Evolutionary conservation across 2,113 vertebrate genomes (phyloP).

Genomic region (Platysternon megacephalum): DNA sequence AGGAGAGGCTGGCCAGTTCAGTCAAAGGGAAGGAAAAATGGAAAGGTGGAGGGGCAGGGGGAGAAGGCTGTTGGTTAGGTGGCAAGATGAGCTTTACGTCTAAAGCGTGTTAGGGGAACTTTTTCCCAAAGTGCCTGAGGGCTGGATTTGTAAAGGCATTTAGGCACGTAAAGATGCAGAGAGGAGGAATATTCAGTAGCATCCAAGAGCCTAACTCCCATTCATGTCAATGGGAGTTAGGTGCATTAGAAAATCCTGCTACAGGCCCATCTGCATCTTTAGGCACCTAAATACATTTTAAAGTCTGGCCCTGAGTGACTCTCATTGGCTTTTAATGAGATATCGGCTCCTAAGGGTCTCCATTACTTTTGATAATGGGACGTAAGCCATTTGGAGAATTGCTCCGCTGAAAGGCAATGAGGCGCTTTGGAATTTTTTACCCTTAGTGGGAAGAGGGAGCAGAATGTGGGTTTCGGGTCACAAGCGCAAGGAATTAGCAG

Average conservation of each 20-base stretch:
- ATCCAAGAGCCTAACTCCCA: neutral
- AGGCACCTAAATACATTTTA: neutral
- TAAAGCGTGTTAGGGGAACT: neutral
- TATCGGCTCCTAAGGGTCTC: rapidly evolving
- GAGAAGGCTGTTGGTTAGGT: neutral
- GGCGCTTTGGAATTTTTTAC: rapidly evolving
- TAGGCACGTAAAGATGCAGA: neutral
- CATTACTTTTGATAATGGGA: neutral
- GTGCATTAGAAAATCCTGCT: neutral
- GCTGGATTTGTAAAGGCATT: neutral
- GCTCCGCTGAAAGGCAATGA: neutral
- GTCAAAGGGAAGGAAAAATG: neutral
- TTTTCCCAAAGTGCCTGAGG: neutral
- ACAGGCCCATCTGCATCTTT: rapidly evolving
- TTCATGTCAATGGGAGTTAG: neutral
- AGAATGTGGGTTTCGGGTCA: rapidly evolving
- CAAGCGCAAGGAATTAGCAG: neutral
- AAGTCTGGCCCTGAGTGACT: rapidly evolving
- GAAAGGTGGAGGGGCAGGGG: neutral
- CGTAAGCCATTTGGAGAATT: neutral
- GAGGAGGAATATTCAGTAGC: too few relatives aligned
- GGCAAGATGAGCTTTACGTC: neutral
- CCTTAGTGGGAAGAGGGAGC: neutral
- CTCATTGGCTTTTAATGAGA: neutral
- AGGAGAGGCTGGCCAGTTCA: neutral